Base-by-base conservation (phyloP, 1,140 invertebrate species). In the Ctenoplectra terminalis region DNA sequence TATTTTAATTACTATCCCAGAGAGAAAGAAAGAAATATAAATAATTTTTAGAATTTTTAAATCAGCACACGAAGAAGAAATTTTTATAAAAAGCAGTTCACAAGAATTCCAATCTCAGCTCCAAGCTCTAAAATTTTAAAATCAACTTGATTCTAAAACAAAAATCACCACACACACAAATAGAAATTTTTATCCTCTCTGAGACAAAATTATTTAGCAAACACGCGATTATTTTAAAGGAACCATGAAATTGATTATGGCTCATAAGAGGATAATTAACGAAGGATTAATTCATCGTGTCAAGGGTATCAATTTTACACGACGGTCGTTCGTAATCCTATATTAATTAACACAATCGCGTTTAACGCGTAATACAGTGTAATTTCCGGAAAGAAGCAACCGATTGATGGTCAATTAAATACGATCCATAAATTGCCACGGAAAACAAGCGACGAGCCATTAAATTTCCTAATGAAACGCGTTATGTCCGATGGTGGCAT, bases 401-500 rank as follows among this genome's bases (percentile, higher is more conserved):
- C n/a, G 15, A 40, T 26, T 34, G 31, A 34, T 40, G 67, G 20
- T 15, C 56, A 71, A 40, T 79, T 26, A 56, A 61, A 70, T 40
- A 6, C 43, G 52, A 23, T 61, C 34, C 17, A 71, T 79, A 79
- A 79, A 79, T 40, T 71, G 17, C 9, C 0, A 3, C 13, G 31
- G 52, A 15, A 43, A 58, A 72, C 37, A 58, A 58, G 31, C 67
- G 34, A 31, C 37, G 37, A n/a, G 8, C 20, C 54, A 71, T 37
- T 70, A 70, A 78, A 78, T 60, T 11, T 70, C 15, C 23, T 70
- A 78, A 70, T 60, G 29, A 58, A 69, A 78, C 52, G 29, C 5
- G 9, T 34, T 48, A 46, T 29, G 40, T 34, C 3, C 23, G 40
- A 46, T 40, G 2, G 8, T 11, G 29, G 43, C 23, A 61, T 20